A percentile compares a stretch with the other conserved stretches of the same genome.
These are phyloP conservation scores for Artemia sp. DNA, from an alignment of 2,888 invertebrate genomes.

Conservation along the genomic window DNA sequence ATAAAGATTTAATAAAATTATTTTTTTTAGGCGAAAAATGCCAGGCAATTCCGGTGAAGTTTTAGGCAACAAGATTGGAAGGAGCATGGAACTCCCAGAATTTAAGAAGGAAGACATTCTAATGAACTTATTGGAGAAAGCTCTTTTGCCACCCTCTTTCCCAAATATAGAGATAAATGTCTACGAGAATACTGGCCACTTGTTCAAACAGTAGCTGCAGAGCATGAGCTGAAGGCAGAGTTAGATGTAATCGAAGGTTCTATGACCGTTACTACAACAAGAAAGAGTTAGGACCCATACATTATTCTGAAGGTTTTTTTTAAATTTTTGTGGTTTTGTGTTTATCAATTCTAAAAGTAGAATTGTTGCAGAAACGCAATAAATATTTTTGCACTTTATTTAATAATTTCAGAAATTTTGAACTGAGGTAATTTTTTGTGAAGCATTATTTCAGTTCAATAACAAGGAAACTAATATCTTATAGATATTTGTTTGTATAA, in stretches of 20 bases:
- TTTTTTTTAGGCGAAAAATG: neutral
- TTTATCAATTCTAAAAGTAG: too few relatives aligned
- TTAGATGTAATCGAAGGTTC: slow-evolving; percentile 83
- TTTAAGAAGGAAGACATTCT: slow-evolving; percentile 80
- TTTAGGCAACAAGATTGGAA: slow-evolving; percentile 52
- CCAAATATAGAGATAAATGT: slow-evolving; percentile 92
- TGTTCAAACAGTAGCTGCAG: slow-evolving; percentile 63
- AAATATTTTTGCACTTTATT: too few relatives aligned
- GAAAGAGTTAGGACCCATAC: slow-evolving; percentile 97
- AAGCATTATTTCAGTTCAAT: too few relatives aligned
- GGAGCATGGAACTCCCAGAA: slow-evolving; percentile 65
- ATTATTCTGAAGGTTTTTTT: slow-evolving; percentile 88
- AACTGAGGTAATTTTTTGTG: too few relatives aligned
- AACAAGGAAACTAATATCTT: too few relatives aligned
- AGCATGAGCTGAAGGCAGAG: slow-evolving; percentile 64
- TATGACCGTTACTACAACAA: slow-evolving; percentile 81
- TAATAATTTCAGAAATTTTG: too few relatives aligned
- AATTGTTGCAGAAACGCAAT: too few relatives aligned
- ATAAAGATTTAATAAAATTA: too few relatives aligned
- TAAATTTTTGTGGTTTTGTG: too few relatives aligned
- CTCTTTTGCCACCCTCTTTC: slow-evolving; percentile 89
- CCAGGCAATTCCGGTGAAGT: slow-evolving; percentile 31
- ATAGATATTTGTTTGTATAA: too few relatives aligned
- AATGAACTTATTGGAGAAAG: slow-evolving; percentile 77
- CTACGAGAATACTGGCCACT: slow-evolving; percentile 86